Conservation (phyloP, 2,113 vertebrate genomes). For the Tachysurus vachellii region DNA sequence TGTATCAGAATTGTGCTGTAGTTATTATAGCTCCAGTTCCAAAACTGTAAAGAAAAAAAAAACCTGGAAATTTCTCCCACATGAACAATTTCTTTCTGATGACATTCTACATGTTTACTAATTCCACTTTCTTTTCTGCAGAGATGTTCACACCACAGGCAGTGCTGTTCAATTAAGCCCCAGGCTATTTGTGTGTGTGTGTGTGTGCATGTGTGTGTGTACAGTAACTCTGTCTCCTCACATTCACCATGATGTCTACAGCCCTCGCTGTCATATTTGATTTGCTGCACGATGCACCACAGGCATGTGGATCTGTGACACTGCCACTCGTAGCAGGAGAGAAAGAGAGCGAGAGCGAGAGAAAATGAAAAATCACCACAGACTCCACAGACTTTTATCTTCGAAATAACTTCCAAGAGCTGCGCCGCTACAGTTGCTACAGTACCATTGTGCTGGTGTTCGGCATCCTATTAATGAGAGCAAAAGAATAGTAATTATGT, state of each 20-base stretch:
- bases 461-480: slow-evolving; percentile 57
- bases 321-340: slow-evolving; percentile 50
- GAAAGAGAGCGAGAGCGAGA: slow-evolving; percentile 16
- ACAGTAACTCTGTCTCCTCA: slow-evolving; percentile 53
- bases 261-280: slow-evolving; percentile 65
- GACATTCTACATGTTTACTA: slow-evolving; percentile 1
- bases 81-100: not conserved
- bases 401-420: slow-evolving; percentile 53
- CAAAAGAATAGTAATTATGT: slow-evolving; percentile 60
- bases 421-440: slow-evolving; percentile 39
- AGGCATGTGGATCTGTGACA: slow-evolving; percentile 46
- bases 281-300: slow-evolving; percentile 56
- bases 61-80: not conserved
- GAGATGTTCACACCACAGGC: slow-evolving; percentile 50
- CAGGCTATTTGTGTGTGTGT: slow-evolving; percentile 55
- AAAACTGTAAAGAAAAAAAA: not conserved
- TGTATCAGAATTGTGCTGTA: not conserved
- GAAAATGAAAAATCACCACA: slow-evolving; percentile 32
- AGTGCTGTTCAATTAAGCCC: slow-evolving; percentile 59
- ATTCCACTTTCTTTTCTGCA: slow-evolving; percentile 5
- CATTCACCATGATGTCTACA: slow-evolving; percentile 62
- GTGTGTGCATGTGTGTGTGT: slow-evolving; percentile 44
- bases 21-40: not conserved
- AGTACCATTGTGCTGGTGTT: slow-evolving; percentile 50
- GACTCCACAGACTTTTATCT: slow-evolving; percentile 42